Percentiles rank a stretch among this genome's conserved stretches.
phyloP scores from a whole-genome alignment of 2,113 vertebrate genomes.

The Sylvietta virens region DNA sequence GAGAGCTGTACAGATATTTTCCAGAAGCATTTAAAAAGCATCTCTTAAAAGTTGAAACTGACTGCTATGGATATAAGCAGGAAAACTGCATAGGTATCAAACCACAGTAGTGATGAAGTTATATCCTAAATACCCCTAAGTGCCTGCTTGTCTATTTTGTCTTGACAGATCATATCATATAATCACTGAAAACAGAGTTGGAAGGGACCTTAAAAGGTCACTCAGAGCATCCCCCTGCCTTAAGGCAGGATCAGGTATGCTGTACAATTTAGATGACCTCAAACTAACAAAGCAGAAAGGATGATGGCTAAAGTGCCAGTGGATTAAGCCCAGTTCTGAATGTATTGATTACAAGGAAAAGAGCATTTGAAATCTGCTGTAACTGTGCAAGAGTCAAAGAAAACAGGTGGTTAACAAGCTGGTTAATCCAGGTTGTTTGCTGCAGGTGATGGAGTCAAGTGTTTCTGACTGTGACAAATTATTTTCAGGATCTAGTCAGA shows the following conservation, averaged over 20 bases:
- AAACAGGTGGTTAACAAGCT: conserved; percentile 57
- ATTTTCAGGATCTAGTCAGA: conserved; percentile 46
- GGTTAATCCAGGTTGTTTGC: conserved; percentile 55
- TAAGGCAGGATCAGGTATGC: conserved; percentile 48
- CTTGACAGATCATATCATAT: background rate
- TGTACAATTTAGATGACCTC: conserved; percentile 29
- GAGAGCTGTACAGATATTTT: background rate
- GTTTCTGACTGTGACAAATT: conserved; percentile 52
- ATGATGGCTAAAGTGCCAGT: conserved; percentile 42
- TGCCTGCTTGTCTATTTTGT: background rate
- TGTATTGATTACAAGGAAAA: conserved; percentile 46
- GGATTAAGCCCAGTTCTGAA: conserved; percentile 46
- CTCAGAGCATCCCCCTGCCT: conserved; percentile 4
- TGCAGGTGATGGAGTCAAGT: conserved; percentile 52
- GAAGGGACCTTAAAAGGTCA: conserved; percentile 47
- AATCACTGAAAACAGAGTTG: background rate
- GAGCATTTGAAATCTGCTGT: conserved; percentile 39
- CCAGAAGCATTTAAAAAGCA: background rate
- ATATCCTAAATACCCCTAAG: background rate
- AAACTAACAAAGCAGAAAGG: conserved; percentile 26
- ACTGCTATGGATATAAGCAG: background rate
- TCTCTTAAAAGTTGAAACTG: background rate
- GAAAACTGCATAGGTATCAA: background rate
- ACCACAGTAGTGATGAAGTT: background rate
- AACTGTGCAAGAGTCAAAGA: conserved; percentile 42